A percentile compares a stretch with the other conserved stretches of the same genome.
Conservation (phyloP, 2,113 vertebrate genomes). For the Eulemur macaco region DNA sequence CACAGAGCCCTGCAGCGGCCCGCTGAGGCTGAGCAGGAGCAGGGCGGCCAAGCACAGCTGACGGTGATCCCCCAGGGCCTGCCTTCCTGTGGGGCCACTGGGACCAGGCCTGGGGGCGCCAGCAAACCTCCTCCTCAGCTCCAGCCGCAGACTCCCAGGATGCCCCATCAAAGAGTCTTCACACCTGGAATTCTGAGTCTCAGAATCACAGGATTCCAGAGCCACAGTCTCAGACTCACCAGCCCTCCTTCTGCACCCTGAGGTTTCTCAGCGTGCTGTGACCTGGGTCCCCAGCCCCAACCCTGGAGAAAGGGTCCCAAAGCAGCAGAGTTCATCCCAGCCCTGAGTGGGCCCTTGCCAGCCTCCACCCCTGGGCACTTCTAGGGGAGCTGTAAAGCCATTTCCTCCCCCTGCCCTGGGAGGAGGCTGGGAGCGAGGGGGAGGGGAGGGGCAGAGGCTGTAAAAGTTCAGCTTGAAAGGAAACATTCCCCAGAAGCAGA, state of each 20-base stretch:
- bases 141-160: not conserved
- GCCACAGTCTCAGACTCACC: not conserved
- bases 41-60: not conserved
- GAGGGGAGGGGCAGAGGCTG: not conserved
- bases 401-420: not conserved
- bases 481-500: conserved; percentile 25
- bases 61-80: not conserved
- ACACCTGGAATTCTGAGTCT: not conserved
- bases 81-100: not conserved
- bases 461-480: conserved; percentile 69
- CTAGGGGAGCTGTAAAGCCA: not conserved
- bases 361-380: not conserved
- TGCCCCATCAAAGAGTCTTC: not conserved
- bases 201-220: not conserved
- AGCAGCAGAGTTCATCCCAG: not conserved
- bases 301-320: not conserved
- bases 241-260: not conserved
- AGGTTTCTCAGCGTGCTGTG: not conserved
- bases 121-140: not conserved
- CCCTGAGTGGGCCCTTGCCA: not conserved
- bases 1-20: accelerated
- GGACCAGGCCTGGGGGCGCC: not conserved
- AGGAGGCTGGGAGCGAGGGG: not conserved
- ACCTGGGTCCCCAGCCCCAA: not conserved
- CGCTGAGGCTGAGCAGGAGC: not conserved